Evolutionary conservation across 2,113 vertebrate species (phyloP).

Genomic region (Corvus cornix): DNA sequence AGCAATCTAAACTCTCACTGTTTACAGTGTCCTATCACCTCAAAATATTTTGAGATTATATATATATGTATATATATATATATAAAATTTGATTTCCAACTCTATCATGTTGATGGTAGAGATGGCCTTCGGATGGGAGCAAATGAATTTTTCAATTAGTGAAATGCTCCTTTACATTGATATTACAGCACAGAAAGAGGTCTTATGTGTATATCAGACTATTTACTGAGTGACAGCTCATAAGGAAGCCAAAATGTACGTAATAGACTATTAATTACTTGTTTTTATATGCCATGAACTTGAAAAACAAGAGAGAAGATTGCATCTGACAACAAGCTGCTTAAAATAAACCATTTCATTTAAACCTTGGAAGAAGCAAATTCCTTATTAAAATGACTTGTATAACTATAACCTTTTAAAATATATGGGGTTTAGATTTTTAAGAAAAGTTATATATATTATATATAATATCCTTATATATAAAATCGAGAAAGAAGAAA

Average conservation of each 20-base stretch:
- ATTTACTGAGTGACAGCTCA: background rate
- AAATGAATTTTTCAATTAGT: background rate
- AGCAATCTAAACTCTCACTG: background rate
- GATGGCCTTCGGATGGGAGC: background rate
- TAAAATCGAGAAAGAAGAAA: background rate
- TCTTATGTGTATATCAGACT: background rate
- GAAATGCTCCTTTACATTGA: background rate
- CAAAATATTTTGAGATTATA: background rate
- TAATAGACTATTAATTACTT: background rate
- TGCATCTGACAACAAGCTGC: background rate
- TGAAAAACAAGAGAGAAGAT: conserved; percentile 3
- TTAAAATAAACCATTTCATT: conserved; percentile 14
- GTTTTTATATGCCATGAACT: background rate
- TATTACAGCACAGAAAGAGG: background rate
- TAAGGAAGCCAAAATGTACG: background rate
- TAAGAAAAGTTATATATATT: background rate
- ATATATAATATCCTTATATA: background rate
- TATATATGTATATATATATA: background rate
- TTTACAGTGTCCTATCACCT: background rate
- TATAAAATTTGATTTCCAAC: background rate
- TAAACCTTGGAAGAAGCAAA: background rate
- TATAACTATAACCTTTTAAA: background rate
- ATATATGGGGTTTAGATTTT: background rate
- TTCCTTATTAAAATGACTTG: background rate
- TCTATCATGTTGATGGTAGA: background rate